Percentiles rank a stretch among this genome's conserved stretches.
Evolutionary conservation across 2,797 vertebrate genomes (phyloP).

Genomic region (Xenentodon cancila): DNA sequence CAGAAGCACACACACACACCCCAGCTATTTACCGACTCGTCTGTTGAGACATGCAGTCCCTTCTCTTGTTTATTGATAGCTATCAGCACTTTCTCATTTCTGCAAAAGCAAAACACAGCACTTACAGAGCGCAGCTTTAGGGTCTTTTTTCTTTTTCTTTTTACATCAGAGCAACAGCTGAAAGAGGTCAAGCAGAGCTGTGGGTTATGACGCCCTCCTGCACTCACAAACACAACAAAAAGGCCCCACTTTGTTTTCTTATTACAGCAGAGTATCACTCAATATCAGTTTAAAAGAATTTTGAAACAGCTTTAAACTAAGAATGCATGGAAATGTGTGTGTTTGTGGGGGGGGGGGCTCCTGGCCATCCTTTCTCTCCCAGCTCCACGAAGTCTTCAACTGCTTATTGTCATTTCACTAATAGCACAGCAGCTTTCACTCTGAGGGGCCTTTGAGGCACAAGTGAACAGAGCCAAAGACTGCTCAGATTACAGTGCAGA

Average conservation of each 20-base stretch:
- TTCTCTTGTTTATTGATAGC: conserved; percentile 71
- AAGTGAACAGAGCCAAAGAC: conserved; percentile 43
- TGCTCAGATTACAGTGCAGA: conserved; percentile 50
- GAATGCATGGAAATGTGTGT: not conserved
- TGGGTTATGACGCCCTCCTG: not conserved
- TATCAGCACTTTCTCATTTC: conserved; percentile 78
- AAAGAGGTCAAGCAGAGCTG: conserved; percentile 69
- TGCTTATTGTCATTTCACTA: conserved; percentile 58
- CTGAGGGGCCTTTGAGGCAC: conserved; percentile 36
- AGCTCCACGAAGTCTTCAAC: conserved; percentile 22
- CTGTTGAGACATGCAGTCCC: conserved; percentile 54
- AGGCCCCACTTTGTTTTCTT: conserved; percentile 3
- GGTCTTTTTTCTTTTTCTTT: conserved; percentile 30
- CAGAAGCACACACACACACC: conserved; percentile 49
- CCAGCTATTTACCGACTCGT: conserved; percentile 20
- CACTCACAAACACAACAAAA: too few species aligned
- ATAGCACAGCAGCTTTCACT: conserved; percentile 48
- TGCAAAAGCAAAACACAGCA: conserved; percentile 55
- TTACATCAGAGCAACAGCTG: conserved; percentile 59
- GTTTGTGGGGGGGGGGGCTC: not conserved
- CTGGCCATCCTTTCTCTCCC: not conserved
- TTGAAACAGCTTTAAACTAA: not conserved
- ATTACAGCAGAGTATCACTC: not conserved
- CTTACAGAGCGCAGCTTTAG: conserved; percentile 32
- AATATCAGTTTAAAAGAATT: not conserved